Conservation (phyloP, 2,888 invertebrate genomes). For the Drosophila dives region DNA sequence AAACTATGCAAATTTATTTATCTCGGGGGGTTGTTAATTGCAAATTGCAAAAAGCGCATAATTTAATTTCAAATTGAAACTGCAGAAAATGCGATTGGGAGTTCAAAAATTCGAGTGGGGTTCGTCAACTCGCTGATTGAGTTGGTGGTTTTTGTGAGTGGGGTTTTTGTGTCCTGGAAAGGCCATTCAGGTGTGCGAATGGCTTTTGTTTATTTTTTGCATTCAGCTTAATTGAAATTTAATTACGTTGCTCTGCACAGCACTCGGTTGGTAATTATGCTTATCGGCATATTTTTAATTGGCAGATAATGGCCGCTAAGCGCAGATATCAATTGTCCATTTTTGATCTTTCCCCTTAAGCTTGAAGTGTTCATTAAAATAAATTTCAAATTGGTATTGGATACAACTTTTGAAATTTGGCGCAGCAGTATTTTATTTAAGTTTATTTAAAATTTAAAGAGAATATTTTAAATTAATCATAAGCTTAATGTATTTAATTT, state of each 20-base stretch:
- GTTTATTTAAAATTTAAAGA: background rate
- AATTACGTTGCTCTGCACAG: constrained; percentile 60
- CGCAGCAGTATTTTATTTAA: background rate
- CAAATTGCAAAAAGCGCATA: constrained; percentile 73
- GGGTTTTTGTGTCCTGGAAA: background rate
- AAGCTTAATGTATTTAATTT: background rate
- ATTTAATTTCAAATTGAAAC: constrained; percentile 50
- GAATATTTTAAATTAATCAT: background rate
- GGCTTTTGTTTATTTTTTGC: constrained; percentile 54
- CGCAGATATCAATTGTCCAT: constrained; percentile 37
- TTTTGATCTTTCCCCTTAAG: constrained; percentile 30
- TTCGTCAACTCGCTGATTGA: constrained; percentile 12
- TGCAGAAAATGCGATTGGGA: constrained; percentile 46
- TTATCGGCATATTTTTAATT: constrained; percentile 67
- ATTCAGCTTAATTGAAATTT: constrained; percentile 73
- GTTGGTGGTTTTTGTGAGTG: constrained; percentile 8
- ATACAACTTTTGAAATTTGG: background rate
- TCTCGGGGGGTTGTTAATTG: constrained; percentile 63
- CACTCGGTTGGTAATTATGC: constrained; percentile 60
- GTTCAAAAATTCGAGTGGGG: constrained; percentile 2
- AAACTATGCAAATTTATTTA: constrained; percentile 49
- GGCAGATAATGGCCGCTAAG: constrained; percentile 69
- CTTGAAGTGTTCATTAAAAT: constrained; percentile 20
- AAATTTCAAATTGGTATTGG: background rate
- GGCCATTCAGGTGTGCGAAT: constrained; percentile 17